A percentile compares a stretch with the other conserved stretches of the same genome.
Evolutionary conservation across 2,888 invertebrate species (phyloP).

Genomic region (Stenodema calcarata): DNA sequence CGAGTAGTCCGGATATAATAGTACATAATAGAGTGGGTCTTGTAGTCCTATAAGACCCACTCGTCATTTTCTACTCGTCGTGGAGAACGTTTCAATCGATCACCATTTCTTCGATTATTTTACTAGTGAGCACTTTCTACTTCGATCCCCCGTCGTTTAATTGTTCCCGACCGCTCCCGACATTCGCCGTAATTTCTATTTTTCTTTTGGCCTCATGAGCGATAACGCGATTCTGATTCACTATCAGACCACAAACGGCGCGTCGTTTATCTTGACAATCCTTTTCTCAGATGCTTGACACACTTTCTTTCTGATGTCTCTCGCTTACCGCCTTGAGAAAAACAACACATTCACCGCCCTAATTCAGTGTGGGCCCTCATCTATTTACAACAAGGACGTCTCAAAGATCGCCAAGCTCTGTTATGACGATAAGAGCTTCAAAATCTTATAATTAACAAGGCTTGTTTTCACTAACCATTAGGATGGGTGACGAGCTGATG

Average conservation of each 20-base stretch:
- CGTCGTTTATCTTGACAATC: background rate
- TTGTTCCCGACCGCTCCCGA: background rate
- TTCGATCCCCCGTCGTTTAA: background rate
- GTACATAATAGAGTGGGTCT: no score
- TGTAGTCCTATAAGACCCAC: no score
- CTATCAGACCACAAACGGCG: background rate
- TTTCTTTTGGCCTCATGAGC: background rate
- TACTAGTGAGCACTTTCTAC: background rate
- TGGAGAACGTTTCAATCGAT: background rate
- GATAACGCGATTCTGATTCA: background rate
- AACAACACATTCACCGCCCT: background rate
- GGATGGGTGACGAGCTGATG: no score
- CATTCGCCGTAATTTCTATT: background rate
- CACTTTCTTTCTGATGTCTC: background rate
- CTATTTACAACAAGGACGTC: no score
- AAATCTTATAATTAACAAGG: no score
- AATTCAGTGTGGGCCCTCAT: no score
- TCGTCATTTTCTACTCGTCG: background rate
- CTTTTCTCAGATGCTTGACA: background rate
- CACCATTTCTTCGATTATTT: background rate
- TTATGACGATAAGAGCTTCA: no score
- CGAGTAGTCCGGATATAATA: no score
- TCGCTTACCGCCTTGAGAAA: background rate
- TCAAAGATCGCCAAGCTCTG: no score
- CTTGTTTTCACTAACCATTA: no score